Base-by-base conservation (phyloP, 2,113 vertebrate genomes). In the Pelodiscus sinensis region DNA sequence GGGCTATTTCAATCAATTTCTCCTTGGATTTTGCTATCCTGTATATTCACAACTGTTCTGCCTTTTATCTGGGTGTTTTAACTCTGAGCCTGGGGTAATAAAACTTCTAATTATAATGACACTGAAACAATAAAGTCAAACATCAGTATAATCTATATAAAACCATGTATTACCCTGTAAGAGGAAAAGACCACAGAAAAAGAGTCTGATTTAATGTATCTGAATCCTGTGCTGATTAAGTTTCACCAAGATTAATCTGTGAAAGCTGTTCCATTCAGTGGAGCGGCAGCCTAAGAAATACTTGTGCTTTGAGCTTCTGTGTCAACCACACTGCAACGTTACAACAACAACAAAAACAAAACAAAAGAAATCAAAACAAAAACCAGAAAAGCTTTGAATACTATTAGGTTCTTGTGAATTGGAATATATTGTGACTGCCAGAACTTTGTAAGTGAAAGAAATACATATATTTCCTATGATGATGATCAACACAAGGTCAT, bases 211-310 rank as follows among this genome's bases (percentile, higher is more conserved):
- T 94, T 91, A 94, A 94, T 84, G 50, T 77, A 90, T 58, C 56
- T 92, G 90, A 91, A 95, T 71, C 79, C 75, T 96, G 58, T 71
- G 60, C 35, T 35, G 86, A 95, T 94, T 94, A 95, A 83, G 7
- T 8, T 81, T 96, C 12, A 89, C 82, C 81, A 85, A 91, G 38
- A 95, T 89, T 94, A 95, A 93, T 93, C 82, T 94, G 75, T 95
- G 84, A 89, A 80, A 56, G 52, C 91, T 8, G 0, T 78, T 89
- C 89, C 55, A 85, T 38, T 85, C 82, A 90, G 38, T 52, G 56
- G 27, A 88, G 92, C 87, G 86, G 31, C 71, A 78, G 92, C 94
- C 89, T 91, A 65, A 87, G 84, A 79, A 94, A 88, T 0, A 2
- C 87, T 89, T 87, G 24, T 35, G 94, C 93, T 91, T 88, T 77